Conservation (phyloP, 2,113 vertebrate species). For the Pseudopodoces humilis region DNA sequence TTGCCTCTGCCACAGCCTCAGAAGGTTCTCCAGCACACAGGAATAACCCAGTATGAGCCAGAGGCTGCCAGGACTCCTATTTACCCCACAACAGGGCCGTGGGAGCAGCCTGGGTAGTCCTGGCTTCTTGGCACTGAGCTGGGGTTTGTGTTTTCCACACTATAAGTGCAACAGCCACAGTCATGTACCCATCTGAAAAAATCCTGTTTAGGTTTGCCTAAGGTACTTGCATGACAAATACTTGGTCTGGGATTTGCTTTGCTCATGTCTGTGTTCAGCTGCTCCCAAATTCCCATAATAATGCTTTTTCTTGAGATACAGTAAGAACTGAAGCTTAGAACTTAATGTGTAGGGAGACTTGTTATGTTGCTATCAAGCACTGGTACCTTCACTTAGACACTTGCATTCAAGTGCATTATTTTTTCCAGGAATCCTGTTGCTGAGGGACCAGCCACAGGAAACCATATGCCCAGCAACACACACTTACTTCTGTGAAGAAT, state of each 20-base stretch:
- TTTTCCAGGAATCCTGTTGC: background rate
- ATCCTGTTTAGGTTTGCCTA: background rate
- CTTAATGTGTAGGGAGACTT: background rate
- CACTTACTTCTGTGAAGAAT: background rate
- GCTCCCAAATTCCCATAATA: background rate
- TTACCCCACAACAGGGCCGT: rapidly evolving
- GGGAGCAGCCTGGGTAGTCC: background rate
- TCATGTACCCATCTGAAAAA: background rate
- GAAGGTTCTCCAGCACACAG: background rate
- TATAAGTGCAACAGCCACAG: background rate
- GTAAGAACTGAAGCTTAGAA: background rate
- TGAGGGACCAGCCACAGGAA: background rate
- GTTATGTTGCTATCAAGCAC: background rate
- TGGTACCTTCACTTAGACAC: background rate
- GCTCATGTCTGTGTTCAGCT: background rate
- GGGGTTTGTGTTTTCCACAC: background rate
- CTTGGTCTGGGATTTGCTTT: background rate
- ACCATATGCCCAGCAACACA: background rate
- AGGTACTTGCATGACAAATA: background rate
- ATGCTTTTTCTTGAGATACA: background rate
- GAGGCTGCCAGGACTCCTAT: background rate
- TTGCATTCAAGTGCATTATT: background rate
- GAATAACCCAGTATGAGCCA: background rate
- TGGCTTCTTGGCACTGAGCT: background rate
- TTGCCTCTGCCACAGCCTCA: background rate